Percentiles rank a stretch among this genome's conserved stretches.
Conservation (phyloP, 30 jellyfish, hydroid and myxozoan species). For the Mastigias papua region DNA sequence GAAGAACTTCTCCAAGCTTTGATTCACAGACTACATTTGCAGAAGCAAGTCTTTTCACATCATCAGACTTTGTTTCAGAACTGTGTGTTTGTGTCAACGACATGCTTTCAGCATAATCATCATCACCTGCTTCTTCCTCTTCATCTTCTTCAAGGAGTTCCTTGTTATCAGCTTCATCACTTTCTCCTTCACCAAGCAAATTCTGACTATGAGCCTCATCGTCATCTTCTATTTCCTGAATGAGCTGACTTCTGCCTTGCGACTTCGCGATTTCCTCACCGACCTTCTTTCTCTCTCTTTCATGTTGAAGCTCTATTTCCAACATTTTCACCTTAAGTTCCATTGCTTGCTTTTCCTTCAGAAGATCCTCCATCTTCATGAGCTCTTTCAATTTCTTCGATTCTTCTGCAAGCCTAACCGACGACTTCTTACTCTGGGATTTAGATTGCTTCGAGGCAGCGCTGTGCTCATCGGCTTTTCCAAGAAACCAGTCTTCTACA, state of each 20-base stretch:
- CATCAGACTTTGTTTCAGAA: no score
- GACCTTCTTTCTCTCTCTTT: constrained; percentile 38
- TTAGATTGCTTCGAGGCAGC: constrained; percentile 41
- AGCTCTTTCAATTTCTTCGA: constrained; percentile 29
- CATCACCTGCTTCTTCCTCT: background rate
- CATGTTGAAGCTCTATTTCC: constrained; percentile 60
- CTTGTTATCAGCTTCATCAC: background rate
- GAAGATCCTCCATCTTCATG: constrained; percentile 41
- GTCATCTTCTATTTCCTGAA: constrained; percentile 56
- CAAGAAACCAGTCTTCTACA: constrained; percentile 44
- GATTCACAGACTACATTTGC: background rate
- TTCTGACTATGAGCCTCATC: constrained; percentile 59
- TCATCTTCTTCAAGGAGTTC: background rate
- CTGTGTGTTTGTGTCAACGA: no score
- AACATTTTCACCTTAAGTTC: constrained; percentile 24
- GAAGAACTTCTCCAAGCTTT: constrained; percentile 54
- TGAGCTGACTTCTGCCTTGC: constrained; percentile 44
- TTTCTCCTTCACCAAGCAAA: constrained; percentile 26
- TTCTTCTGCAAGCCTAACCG: constrained; percentile 39
- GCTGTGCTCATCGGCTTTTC: constrained; percentile 41
- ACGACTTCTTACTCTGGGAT: constrained; percentile 29
- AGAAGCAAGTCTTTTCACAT: no score
- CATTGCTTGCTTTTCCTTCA: constrained; percentile 35
- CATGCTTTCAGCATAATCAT: constrained; percentile 8
- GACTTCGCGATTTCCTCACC: constrained; percentile 36